Base-by-base conservation (phyloP, 2,888 invertebrate species). In the Microctonus hyperodae region DNA sequence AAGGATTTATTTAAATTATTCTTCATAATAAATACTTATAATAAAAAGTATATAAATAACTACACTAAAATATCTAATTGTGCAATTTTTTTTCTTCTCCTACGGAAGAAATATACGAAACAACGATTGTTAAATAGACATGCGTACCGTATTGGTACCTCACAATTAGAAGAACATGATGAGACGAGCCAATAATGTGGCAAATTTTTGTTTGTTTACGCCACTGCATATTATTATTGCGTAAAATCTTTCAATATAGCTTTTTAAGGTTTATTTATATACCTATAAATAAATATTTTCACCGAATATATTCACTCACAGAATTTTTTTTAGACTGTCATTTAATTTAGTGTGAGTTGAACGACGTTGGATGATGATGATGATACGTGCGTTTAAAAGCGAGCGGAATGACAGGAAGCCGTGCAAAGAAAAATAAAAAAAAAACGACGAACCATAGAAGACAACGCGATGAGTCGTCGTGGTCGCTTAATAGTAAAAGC, bases 61-160 rank as follows among this genome's bases (percentile, higher is more conserved):
- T n/a, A n/a, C n/a, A n/a, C 7, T 35, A 35, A 1, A 11, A 7
- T 35, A 11, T 35, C 5, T 40, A 25, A 6, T 7, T 37, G 25
- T 37, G 11, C 23, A 40, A 9, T 20, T 28, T 62, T 62, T 25
- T 48, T 44, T 59, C 16, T 63, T 9, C 44, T 13, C 16, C 20
- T 37, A 20, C n/a, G n/a, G n/a, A n/a, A n/a, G n/a, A n/a, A n/a
- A n/a, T 35, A 55, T 9, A 20, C 23, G 44, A 33, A 50, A 5
- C 1, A 11, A 3, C 11, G n/a, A 51, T 51, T 65, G 40, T 50
- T 56, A 16, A 55, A 48, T 35, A 31, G 55, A 16, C 56, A 31
- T 73, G 70, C 83, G 79, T 83, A 83, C 83, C 83, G 73, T 83
- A 80, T 81, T 82, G 83, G 78, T 83, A 83, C 81, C 83, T 81